Base-by-base conservation (phyloP, 2,113 vertebrate genomes). In the Oceanites oceanicus region DNA sequence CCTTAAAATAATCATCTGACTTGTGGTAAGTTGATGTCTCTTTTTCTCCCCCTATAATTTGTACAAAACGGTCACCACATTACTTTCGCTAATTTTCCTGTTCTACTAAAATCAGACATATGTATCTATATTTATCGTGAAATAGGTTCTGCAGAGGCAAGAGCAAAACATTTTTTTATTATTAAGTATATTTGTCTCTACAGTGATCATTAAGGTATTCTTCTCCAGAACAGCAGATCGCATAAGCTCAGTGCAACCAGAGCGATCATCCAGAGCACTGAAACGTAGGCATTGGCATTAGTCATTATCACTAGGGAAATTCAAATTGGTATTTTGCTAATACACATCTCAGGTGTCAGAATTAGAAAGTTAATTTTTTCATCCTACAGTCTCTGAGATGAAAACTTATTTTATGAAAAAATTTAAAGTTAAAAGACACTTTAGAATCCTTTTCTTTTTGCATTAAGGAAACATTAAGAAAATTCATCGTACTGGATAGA, bases 91-190 rank as follows among this genome's bases (percentile, higher is more conserved):
- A 53, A 66, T 83, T 74, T 38, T 53, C 32, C 40, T 73, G 13
- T 86, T 86, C 49, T 47, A 76, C 9, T 55, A 68, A 50, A 90
- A 91, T 2, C 20, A 63, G 26, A 55, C 23, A 34, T 26, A 59
- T 8, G 7, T n/a, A 53, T 27, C 9, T 71, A 9, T 26, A 50
- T 73, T 78, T 92, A 80, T 79, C 90, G 59, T 84, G 56, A 92
- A 91, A 40, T 12, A 77, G 40, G 19, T 76, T 96, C 50, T 59
- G 62, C 32, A 90, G 23, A 92, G 50, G 65, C 66, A 97, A 94
- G 25, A 92, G 16, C 20, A 88, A 63, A 90, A 32, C 27, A 36
- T 8, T 36, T 61, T 63, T 71, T 84, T 63, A 36, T 90, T 66
- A 47, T 81, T 61, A 83, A 44, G 34, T 40, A 56, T 11, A 17